Conservation (phyloP, 1,140 invertebrate species). For the Cydia pomonella region DNA sequence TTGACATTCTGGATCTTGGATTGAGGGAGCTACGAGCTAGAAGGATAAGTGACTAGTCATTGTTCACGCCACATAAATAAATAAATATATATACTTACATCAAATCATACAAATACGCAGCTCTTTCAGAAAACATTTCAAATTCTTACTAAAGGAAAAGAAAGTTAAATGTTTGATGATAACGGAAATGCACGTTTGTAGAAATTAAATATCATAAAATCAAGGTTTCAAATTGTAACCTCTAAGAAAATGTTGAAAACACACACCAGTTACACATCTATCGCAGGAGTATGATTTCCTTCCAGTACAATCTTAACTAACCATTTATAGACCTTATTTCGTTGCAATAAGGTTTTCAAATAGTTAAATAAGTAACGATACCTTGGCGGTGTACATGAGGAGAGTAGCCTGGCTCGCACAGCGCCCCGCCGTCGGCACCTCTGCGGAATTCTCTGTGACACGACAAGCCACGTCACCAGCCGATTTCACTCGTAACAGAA, state of each 20-base stretch:
- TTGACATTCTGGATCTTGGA: conserved; percentile 48
- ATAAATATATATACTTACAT: no score
- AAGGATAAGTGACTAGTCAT: background rate
- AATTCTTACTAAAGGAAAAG: no score
- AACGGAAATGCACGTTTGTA: no score
- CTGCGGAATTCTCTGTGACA: conserved; percentile 37
- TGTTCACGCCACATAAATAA: no score
- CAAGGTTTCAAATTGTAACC: no score
- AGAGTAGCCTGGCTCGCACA: conserved; percentile 39
- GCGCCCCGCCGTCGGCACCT: background rate
- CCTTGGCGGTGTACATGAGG: conserved; percentile 53
- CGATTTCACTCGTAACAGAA: conserved; percentile 43
- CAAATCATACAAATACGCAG: no score
- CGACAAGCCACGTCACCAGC: conserved; percentile 50
- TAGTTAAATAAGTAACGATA: conserved; percentile 22
- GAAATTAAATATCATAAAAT: no score
- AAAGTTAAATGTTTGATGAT: no score
- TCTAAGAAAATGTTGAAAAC: background rate
- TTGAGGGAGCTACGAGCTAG: conserved; percentile 50
- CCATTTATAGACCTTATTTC: no score
- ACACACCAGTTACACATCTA: background rate
- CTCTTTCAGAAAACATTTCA: no score
- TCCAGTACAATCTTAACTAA: no score
- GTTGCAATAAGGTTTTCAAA: no score
- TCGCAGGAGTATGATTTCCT: background rate